Percentiles rank a stretch among this genome's conserved stretches.
Conservation (phyloP, 2,888 invertebrate species). For the Orthosia incerta region DNA sequence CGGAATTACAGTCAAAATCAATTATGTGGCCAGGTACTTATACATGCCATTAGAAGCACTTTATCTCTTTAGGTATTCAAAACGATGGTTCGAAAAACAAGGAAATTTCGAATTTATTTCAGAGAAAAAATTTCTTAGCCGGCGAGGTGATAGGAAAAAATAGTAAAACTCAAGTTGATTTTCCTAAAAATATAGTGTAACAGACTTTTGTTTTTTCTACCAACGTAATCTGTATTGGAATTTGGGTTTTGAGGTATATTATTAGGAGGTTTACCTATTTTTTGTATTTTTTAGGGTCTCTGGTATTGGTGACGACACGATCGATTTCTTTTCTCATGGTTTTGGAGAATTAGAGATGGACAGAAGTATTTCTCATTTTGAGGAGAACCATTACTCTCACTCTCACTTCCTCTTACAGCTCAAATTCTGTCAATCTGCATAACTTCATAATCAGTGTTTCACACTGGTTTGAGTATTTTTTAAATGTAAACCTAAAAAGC, state of each 20-base stretch:
- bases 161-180: slow-evolving; percentile 41
- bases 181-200: slow-evolving; percentile 49
- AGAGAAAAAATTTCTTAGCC: slow-evolving; percentile 57
- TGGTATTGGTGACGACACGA: neutral
- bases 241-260: slow-evolving; percentile 30
- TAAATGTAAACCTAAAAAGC: too few relatives aligned
- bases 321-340: neutral
- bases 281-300: neutral
- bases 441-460: too few relatives aligned
- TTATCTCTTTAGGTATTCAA: slow-evolving; percentile 69
- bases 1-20: slow-evolving; percentile 72
- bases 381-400: too few relatives aligned
- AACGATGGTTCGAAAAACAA: slow-evolving; percentile 65
- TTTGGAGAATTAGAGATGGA: neutral
- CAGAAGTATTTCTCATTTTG: neutral
- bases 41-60: slow-evolving; percentile 72
- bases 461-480: too few relatives aligned
- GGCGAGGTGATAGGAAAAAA: slow-evolving; percentile 45
- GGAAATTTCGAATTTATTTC: slow-evolving; percentile 60
- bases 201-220: slow-evolving; percentile 30
- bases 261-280: slow-evolving; percentile 18
- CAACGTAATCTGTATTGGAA: slow-evolving; percentile 45
- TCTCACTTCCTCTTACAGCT: too few relatives aligned
- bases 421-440: too few relatives aligned
- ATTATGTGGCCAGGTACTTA: slow-evolving; percentile 70